Base-by-base conservation (phyloP, 2,113 vertebrate genomes). In the Acanthisitta chloris region DNA sequence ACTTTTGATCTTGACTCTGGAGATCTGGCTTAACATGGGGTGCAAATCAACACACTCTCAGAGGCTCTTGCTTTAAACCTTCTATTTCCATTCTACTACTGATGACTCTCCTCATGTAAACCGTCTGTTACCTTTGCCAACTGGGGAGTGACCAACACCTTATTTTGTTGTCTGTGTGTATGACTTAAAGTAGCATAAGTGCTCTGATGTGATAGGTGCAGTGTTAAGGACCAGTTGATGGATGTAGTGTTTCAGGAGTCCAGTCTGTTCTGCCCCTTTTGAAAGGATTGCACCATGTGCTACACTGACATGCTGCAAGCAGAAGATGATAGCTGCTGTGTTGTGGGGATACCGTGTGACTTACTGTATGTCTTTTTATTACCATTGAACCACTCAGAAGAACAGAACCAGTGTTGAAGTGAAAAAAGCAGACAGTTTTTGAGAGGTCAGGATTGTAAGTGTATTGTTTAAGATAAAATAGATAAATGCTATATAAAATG, bases 1-100 rank as follows among this genome's bases (percentile, higher is more conserved):
- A 79, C 78, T 93, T 95, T 83, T 94, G 91, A 88, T 92, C 92
- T 95, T 77, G 66, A 88, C 79, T 90, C 28, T 92, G 42, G 80
- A 86, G 86, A 88, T 77, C 54, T 23, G 42, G 54, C 82, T 92
- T 88, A 80, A 78, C 17, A 5, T 8, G 4, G 55, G 20, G 19
- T 73, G 46, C 58, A 80, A 82, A 86, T 40, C 62, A 90, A 65
- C 21, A 19, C 10, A 17, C 28, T 82, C 40, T 79, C 21, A 80
- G 79, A 90, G 20, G 34, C 49, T 88, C 42, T 90, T 64, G 48
- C 72, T 94, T 96, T 48, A 80, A 77, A 88, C 26, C 29, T 25
- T 57, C 4, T 65, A 4, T 93, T 88, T 88, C 46, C 28, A 16
- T 82, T 88, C 57, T 83, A 0, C 21, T 71, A 1, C 46, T 74